Base-by-base conservation (phyloP, 2,888 invertebrate species). In the Sphaerophoria rueppellii region DNA sequence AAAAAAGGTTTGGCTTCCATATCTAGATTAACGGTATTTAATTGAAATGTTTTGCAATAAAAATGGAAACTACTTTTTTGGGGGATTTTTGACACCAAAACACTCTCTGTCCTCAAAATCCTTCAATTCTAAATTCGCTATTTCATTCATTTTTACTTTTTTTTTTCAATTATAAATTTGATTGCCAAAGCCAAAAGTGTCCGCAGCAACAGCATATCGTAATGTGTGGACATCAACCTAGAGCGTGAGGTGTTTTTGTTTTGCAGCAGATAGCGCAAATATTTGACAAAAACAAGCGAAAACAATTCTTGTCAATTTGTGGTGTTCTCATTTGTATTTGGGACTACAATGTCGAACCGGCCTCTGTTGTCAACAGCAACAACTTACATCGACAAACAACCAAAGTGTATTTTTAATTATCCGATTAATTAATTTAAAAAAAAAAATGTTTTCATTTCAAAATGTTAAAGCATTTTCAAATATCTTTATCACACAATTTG, bases 161-260 rank as follows among this genome's bases (percentile, higher is more conserved):
- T 12, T 7, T 50, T 50, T 57, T 48, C 16, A 60, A 60, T 72
- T 73, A 63, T 57, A 69, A 70, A 63, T 70, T 78, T 63, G 58
- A 74, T 70, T 78, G 78, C 78, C 74, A 78, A 78, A 82, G 2
- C 24, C 2, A 24, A 24, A 24, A 82, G 70, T 70, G 78, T 82
- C 63, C 78, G 71, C 82, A 74, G 82, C 82, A 82, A 82, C 82
- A 82, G 76, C 50, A 16, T 79, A 54, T 55, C 46, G 79, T 69
- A 54, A 80, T 52, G 60, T 52, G 60, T 40, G 54, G 35, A 16
- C 32, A 12, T 11, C 11, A 43, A 11, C 9, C 40, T 9, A 43
- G 43, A 43, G 43, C 9, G 43, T 4, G 4, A 9, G 40, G 9
- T 24, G 24, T 24, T 24, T 24, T 24, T 24, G 24, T 24, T 24